Base-by-base conservation (phyloP, 2,113 vertebrate species). In the Caretta caretta region DNA sequence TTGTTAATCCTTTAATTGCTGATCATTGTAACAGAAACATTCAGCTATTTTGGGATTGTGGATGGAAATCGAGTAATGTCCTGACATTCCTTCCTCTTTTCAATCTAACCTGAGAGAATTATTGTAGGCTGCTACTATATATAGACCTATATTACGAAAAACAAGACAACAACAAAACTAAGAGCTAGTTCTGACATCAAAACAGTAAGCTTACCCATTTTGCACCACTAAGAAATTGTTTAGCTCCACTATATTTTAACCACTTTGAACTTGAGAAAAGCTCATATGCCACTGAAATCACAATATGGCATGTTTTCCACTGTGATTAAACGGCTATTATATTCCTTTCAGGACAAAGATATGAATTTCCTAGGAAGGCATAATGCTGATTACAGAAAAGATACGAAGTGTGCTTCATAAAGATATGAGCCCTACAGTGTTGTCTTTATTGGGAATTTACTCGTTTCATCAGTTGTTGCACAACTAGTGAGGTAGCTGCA, bases 311-410 rank as follows among this genome's bases (percentile, higher is more conserved):
- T 69, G 59, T 42, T 83, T 93, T 90, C 20, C 48, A 91, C 49
- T 91, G 3, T 42, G 8, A 84, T 91, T 92, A 46, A 93, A 48
- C 29, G 57, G 75, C 35, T 81, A 10, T 81, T 93, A 91, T 5
- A 62, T 90, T 80, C 20, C 75, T 96, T 81, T 75, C 72, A 91
- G 79, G 81, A 25, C 10, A 92, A 93, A 90, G 22, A 1, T 6
- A 1, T 6, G 9, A 84, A 88, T 83, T 95, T 89, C 10, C 50
- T 91, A 91, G 78, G 22, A 89, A 4, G 90, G 49, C 35, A 86
- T 10, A n/a, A 93, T 76, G 49, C 25, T 93, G 82, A 20, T 86
- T 88, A 90, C 29, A 86, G 46, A 90, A 91, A 96, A 57, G 88
- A 46, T 11, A 46, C 10, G 25, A 29, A 13, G 27, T 20, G 27